phyloP scores from a whole-genome alignment of 2,888 invertebrate genomes.

The Coecobrya sp. region DNA sequence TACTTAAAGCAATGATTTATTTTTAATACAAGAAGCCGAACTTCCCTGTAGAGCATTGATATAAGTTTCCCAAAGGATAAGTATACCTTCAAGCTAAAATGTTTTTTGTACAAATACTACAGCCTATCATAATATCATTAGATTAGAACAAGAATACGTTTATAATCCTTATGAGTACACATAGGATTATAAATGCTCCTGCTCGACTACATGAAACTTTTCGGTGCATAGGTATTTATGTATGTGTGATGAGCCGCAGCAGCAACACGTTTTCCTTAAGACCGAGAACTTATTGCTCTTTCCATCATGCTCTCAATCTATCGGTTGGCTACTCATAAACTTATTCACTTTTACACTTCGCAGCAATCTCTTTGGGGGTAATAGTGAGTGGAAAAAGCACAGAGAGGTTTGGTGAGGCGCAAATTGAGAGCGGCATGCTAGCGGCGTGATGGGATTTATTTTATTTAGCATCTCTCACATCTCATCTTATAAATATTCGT shows the following conservation, averaged over 20 bases:
- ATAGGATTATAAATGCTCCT: background rate
- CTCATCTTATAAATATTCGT: slow-evolving; percentile 51
- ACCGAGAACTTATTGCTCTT: slow-evolving; percentile 52
- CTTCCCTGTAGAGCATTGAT: slow-evolving; percentile 68
- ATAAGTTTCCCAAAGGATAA: slow-evolving; percentile 51
- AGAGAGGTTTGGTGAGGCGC: slow-evolving; percentile 14
- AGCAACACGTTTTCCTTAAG: slow-evolving; percentile 57
- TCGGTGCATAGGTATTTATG: background rate
- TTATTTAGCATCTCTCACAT: slow-evolving; percentile 67
- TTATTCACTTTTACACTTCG: slow-evolving; percentile 52
- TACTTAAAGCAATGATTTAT: slow-evolving; percentile 71
- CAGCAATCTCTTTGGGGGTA: slow-evolving; percentile 61
- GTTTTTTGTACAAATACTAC: slow-evolving; percentile 52
- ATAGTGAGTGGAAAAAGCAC: too few species aligned
- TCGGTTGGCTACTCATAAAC: slow-evolving; percentile 32
- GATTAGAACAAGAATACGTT: slow-evolving; percentile 4
- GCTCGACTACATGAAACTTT: slow-evolving; percentile 34
- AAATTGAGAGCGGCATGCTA: slow-evolving; percentile 73
- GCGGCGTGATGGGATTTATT: slow-evolving; percentile 70
- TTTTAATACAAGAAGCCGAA: slow-evolving; percentile 76
- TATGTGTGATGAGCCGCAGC: slow-evolving; percentile 69
- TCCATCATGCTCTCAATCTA: slow-evolving; percentile 45
- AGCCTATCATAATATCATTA: slow-evolving; percentile 7
- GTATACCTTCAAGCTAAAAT: slow-evolving; percentile 62
- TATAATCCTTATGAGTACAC: background rate